Percentiles rank a stretch among this genome's conserved stretches.
These are phyloP conservation scores for Drosophila engyochracea DNA, from an alignment of 2,888 invertebrate genomes.

Conservation along the genomic window DNA sequence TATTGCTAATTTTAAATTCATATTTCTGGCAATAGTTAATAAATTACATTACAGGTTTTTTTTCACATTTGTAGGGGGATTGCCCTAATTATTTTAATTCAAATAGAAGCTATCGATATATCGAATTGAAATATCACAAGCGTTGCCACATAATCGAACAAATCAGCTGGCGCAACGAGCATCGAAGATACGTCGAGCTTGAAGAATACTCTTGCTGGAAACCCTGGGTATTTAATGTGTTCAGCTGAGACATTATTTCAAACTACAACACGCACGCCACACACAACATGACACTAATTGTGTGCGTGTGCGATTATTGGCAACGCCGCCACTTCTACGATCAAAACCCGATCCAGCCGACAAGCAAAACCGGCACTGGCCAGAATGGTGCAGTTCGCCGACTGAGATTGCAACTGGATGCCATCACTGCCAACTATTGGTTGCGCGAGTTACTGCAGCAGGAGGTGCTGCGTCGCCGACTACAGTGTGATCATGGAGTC, in stretches of 20 bases:
- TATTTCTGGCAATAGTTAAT: neutral
- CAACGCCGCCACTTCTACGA: constrained; percentile 64
- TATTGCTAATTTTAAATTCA: neutral
- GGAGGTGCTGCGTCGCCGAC: constrained; percentile 51
- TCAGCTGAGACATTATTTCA: constrained; percentile 13
- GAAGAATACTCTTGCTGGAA: constrained; percentile 4
- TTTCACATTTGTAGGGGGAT: no score
- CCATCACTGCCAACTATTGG: constrained; percentile 73
- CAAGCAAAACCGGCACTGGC: constrained; percentile 9
- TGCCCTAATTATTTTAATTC: neutral
- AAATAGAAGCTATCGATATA: constrained; percentile 28
- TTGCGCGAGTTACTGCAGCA: constrained; percentile 76
- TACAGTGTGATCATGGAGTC: constrained; percentile 54
- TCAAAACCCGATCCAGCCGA: constrained; percentile 21
- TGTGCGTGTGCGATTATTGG: constrained; percentile 81
- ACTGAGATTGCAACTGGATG: constrained; percentile 65
- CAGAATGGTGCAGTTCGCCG: constrained; percentile 46
- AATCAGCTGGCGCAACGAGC: constrained; percentile 15
- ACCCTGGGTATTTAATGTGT: constrained; percentile 23
- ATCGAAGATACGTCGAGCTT: constrained; percentile 1
- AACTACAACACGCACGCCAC: constrained; percentile 13
- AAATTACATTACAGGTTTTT: no score
- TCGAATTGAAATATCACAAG: neutral
- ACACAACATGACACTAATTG: constrained; percentile 65
- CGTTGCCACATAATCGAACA: constrained; percentile 22